Conservation (phyloP, 2,888 invertebrate species). For the Odontomyia ornata region DNA sequence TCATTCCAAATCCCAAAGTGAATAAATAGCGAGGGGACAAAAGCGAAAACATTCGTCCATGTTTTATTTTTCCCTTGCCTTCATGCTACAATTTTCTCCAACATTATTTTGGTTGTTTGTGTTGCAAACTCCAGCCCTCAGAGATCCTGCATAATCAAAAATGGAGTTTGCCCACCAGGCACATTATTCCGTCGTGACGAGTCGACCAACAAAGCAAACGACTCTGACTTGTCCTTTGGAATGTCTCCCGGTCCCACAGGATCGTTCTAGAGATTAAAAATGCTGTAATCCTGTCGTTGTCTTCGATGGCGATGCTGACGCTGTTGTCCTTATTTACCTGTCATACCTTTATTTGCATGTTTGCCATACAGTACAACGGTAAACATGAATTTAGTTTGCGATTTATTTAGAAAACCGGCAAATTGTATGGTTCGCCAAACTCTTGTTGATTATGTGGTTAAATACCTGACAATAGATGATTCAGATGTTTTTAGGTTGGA, state of each 20-base stretch:
- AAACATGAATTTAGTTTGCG: slow-evolving; percentile 38
- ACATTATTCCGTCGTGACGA: not conserved
- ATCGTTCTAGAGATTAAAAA: slow-evolving; percentile 26
- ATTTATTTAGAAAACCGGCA: slow-evolving; percentile 11
- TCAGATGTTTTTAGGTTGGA: too few relatives aligned
- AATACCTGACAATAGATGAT: not conserved
- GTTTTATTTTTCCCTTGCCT: too few relatives aligned
- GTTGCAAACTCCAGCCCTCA: not conserved
- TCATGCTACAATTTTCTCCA: not conserved
- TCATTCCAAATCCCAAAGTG: slow-evolving; percentile 12
- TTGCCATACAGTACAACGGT: slow-evolving; percentile 25
- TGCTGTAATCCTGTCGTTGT: slow-evolving; percentile 30
- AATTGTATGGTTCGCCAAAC: slow-evolving; percentile 12
- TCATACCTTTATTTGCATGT: slow-evolving; percentile 36
- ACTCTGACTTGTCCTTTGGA: not conserved
- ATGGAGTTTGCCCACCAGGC: slow-evolving; percentile 6
- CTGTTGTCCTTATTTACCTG: slow-evolving; percentile 26
- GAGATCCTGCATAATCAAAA: slow-evolving; percentile 35
- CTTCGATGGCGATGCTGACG: slow-evolving; percentile 2
- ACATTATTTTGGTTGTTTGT: slow-evolving; percentile 9
- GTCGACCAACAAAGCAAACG: not conserved
- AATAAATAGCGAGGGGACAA: slow-evolving; percentile 24
- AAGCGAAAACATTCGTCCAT: not conserved
- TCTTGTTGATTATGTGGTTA: not conserved
- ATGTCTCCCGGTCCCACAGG: slow-evolving; percentile 6